A percentile compares a stretch with the other conserved stretches of the same genome.
phyloP scores from a whole-genome alignment of 1,140 invertebrate genomes.

The Ceratosolen solmsi region DNA sequence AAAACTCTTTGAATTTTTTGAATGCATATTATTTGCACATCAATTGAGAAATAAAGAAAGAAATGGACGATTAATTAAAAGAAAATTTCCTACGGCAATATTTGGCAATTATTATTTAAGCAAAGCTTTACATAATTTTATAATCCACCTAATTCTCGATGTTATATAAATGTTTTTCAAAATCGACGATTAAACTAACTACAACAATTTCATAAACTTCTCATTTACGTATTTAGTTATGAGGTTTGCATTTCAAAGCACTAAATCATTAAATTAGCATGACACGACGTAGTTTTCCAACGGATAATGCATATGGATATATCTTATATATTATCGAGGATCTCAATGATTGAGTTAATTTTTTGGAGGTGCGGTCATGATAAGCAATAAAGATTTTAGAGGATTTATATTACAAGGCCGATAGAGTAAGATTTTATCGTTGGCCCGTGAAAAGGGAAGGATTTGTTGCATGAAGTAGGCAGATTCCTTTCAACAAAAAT shows the following conservation, averaged over 20 bases:
- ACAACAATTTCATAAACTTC: not conserved
- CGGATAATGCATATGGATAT: not conserved
- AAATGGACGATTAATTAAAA: too few species aligned
- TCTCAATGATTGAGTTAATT: conserved; percentile 2
- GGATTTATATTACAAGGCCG: not conserved
- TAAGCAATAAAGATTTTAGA: conserved; percentile 7
- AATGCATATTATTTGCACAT: too few species aligned
- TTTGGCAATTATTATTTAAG: too few species aligned
- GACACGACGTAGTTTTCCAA: not conserved
- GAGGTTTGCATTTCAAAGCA: not conserved
- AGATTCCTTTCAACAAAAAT: not conserved
- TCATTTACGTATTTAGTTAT: not conserved
- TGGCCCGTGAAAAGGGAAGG: not conserved
- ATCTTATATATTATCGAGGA: not conserved
- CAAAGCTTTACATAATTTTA: too few species aligned
- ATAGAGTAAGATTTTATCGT: not conserved
- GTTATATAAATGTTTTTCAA: not conserved
- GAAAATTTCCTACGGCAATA: too few species aligned
- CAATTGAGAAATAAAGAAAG: too few species aligned
- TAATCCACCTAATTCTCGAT: too few species aligned
- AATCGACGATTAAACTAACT: not conserved
- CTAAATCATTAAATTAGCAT: conserved; percentile 17
- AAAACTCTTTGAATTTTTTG: too few species aligned
- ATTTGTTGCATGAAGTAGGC: conserved; percentile 4
- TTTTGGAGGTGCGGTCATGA: conserved; percentile 18